Conservation (phyloP, 2,797 vertebrate genomes). For the Bradypus variegatus region DNA sequence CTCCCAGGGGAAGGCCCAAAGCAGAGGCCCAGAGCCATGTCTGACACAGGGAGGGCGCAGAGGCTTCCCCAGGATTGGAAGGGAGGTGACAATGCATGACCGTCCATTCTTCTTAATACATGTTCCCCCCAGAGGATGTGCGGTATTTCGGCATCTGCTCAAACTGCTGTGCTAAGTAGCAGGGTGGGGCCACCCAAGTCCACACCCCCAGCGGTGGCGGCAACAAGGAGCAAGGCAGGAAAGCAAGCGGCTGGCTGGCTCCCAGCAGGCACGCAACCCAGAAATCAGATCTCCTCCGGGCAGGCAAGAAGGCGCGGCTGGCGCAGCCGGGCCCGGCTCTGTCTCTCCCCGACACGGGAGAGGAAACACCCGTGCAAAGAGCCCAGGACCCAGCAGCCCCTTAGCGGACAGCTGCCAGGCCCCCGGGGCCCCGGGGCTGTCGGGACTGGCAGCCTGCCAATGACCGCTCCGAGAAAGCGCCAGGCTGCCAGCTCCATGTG, state of each 20-base stretch:
- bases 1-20: rapidly evolving
- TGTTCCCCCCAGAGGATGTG: background rate
- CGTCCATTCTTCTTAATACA: background rate
- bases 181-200: background rate
- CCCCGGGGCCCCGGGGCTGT: background rate
- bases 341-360: background rate
- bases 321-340: background rate
- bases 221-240: background rate
- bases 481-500: rapidly evolving
- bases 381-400: background rate
- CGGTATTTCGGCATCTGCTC: background rate
- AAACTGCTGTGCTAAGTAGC: rapidly evolving
- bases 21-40: rapidly evolving
- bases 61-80: background rate
- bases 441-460: background rate
- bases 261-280: background rate
- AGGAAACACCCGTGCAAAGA: background rate
- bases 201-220: rapidly evolving
- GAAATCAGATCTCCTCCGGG: background rate
- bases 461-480: background rate
- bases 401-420: background rate
- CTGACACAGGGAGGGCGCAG: background rate
- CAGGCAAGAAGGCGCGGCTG: background rate
- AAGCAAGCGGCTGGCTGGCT: background rate
- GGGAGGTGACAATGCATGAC: background rate